These are phyloP conservation scores for Alloplasta piceator DNA, from an alignment of 2,888 invertebrate species.

Conservation along the genomic window DNA sequence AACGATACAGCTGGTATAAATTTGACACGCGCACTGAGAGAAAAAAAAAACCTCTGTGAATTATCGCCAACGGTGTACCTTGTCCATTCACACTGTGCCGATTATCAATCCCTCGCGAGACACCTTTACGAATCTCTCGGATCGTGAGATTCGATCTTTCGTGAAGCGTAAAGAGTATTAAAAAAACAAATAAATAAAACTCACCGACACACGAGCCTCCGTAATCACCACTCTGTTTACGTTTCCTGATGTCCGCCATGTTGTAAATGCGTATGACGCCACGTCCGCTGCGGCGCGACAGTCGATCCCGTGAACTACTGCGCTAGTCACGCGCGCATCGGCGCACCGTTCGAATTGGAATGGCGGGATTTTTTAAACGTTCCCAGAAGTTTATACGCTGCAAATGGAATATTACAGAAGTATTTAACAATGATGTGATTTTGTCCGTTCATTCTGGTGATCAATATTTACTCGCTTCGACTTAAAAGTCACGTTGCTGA, in stretches of 20 bases:
- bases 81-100: conserved; percentile 20
- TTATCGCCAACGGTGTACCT: conserved; percentile 1
- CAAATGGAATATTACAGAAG: not conserved
- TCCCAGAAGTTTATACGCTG: not conserved
- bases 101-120: conserved; percentile 16
- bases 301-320: conserved; percentile 67
- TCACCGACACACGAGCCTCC: conserved; percentile 81
- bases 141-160: conserved; percentile 13
- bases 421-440: no score
- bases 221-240: conserved; percentile 84
- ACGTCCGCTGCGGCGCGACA: conserved; percentile 77
- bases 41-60: not conserved
- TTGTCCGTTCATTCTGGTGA: no score
- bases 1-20: conserved; percentile 71
- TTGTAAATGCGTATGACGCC: conserved; percentile 78
- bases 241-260: conserved; percentile 84
- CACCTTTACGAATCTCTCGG: not conserved
- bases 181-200: conserved; percentile 68
- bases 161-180: conserved; percentile 21
- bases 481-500: not conserved
- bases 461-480: no score
- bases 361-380: conserved; percentile 31
- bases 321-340: conserved; percentile 67
- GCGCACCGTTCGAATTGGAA: conserved; percentile 48
- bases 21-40: conserved; percentile 47